Percentiles rank a stretch among this genome's conserved stretches.
Evolutionary conservation across 1,140 invertebrate genomes (phyloP).

Genomic region (Aradophagus sp.): DNA sequence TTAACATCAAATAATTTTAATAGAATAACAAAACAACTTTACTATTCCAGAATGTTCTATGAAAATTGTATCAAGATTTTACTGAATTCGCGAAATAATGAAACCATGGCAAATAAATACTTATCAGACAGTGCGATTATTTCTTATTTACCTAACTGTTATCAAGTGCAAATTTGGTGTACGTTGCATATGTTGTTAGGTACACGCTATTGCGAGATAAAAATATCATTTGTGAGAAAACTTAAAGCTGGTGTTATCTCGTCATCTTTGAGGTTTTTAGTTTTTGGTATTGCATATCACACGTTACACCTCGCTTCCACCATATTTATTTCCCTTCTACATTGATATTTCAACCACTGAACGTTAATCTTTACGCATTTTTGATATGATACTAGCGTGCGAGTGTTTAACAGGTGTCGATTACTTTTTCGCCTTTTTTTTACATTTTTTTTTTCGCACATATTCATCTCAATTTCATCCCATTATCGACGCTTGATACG

Average conservation of each 20-base stretch:
- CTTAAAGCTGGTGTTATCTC: not conserved
- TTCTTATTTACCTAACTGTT: not conserved
- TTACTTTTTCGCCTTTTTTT: constrained; percentile 45
- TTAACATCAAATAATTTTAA: no score
- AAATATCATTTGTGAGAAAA: not conserved
- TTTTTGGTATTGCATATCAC: constrained; percentile 30
- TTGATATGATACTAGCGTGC: constrained; percentile 56
- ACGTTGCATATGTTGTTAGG: not conserved
- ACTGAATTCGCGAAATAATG: no score
- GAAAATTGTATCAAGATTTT: no score
- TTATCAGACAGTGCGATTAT: no score
- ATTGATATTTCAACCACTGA: constrained; percentile 4
- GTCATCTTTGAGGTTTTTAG: constrained; percentile 5
- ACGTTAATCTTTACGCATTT: constrained; percentile 3
- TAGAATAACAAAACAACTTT: no score
- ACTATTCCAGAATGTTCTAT: no score
- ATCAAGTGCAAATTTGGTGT: not conserved
- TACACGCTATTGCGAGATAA: not conserved
- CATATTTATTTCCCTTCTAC: not conserved
- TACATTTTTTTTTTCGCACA: constrained; percentile 2
- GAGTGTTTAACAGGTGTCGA: constrained; percentile 53
- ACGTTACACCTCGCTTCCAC: not conserved
- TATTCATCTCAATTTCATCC: no score
- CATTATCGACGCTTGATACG: constrained; percentile 24
- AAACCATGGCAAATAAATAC: no score